Base-by-base conservation (phyloP, 1,140 invertebrate genomes). In the Drosophila tropicalis region DNA sequence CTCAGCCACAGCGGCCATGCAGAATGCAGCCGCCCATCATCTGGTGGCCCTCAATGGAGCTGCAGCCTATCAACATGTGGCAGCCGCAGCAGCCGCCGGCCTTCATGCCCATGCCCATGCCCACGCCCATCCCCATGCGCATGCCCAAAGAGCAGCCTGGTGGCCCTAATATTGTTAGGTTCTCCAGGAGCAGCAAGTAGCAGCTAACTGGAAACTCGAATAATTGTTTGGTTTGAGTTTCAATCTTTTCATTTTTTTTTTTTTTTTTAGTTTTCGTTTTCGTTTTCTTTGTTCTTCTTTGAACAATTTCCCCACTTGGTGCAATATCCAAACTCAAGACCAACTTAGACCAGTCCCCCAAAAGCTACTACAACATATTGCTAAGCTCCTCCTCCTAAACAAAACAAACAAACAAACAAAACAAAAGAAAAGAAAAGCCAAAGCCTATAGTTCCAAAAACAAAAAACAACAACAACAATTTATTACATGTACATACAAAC, bases 111-210 rank as follows among this genome's bases (percentile, higher is more conserved):
- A 86, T 12, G 82, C 82, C 51, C 85, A 87, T 55, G 79, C 81
- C n/a, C 81, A 90, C 58, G 83, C 74, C 25, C 90, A 90, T 56
- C 79, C 81, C 5, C 84, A 92, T 63, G 70, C 81, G 15, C 82
- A 92, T 62, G 70, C 89, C 51, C 83, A 92, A 55, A 68, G 91
- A 5, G 78, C 72, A 7, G 62, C 83, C 40, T 92, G 91, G 91
- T 92, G 91, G 91, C 78, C 90, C 77, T 92, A 92, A 91, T 87
- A 90, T 80, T 90, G 86, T 39, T 90, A 91, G 76, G 44, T 9
- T 39, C 36, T 13, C 12, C 10, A 13, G 36, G 32, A 41, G 9
- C 3, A 32, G 57, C 55, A 12, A 19, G 7, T 13, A 15, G 51
- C n/a, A 54, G 67, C 44, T 51, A 63, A 62, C 61, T 77, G 70